These are phyloP conservation scores for Aphodius sticticus DNA, from an alignment of 2,888 invertebrate species.

Conservation along the genomic window DNA sequence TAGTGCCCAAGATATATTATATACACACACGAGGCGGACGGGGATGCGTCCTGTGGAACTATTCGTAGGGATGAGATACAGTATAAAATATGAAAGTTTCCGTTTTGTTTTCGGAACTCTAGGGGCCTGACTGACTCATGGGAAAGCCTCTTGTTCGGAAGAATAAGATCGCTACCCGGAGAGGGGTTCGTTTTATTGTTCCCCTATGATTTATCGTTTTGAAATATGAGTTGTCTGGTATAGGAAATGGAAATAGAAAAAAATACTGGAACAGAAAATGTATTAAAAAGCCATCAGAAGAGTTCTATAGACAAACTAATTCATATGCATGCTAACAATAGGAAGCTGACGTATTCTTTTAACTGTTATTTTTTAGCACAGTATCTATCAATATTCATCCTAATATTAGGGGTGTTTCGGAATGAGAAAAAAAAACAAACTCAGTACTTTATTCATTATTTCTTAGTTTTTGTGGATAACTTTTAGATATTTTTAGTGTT, in stretches of 20 bases:
- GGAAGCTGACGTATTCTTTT: too few species aligned
- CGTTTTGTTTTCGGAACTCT: background rate
- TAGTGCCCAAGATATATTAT: background rate
- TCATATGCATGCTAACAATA: background rate
- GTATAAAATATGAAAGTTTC: slow-evolving; percentile 4
- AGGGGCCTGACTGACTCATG: background rate
- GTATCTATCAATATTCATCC: too few species aligned
- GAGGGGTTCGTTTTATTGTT: background rate
- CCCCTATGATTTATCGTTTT: background rate
- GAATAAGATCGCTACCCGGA: background rate
- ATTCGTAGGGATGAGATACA: background rate
- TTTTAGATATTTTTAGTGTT: too few species aligned
- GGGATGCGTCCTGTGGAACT: background rate
- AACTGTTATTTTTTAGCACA: too few species aligned
- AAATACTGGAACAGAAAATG: background rate
- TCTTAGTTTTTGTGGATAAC: too few species aligned
- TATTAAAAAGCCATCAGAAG: background rate
- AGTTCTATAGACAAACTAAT: background rate
- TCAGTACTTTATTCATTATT: too few species aligned
- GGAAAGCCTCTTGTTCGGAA: background rate
- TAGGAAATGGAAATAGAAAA: background rate
- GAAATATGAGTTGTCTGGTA: background rate
- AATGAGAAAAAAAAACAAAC: too few species aligned
- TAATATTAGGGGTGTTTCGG: too few species aligned
- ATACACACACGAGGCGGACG: background rate